A percentile compares a stretch with the other conserved stretches of the same genome.
phyloP scores from a whole-genome alignment of 1,140 invertebrate genomes.

The Ooceraea biroi region DNA sequence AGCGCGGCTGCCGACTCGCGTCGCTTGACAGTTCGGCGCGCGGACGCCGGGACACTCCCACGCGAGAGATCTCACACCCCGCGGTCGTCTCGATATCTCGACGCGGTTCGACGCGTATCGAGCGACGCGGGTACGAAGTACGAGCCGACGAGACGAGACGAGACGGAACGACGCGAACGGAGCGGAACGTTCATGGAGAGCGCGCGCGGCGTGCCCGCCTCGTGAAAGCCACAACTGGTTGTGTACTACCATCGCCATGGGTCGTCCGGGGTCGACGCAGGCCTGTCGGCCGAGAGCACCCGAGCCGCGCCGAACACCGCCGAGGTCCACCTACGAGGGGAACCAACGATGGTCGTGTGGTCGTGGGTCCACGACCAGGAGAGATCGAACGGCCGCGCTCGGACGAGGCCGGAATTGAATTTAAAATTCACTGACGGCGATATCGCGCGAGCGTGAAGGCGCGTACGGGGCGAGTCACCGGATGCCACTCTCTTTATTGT shows the following conservation, averaged over 20 bases:
- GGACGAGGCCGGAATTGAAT: constrained; percentile 54
- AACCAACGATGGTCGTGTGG: constrained; percentile 27
- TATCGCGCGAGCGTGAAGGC: background rate
- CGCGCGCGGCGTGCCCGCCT: constrained; percentile 74
- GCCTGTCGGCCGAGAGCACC: constrained; percentile 63
- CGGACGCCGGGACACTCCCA: constrained; percentile 32
- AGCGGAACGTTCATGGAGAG: constrained; percentile 57
- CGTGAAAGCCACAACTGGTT: constrained; percentile 82
- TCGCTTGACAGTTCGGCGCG: constrained; percentile 67
- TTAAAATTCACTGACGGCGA: constrained; percentile 45
- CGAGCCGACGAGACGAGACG: background rate
- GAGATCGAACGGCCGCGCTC: constrained; percentile 40
- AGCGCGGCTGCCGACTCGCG: no score
- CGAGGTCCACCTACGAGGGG: constrained; percentile 77
- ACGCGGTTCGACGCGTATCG: background rate
- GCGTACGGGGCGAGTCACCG: background rate
- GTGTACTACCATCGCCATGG: constrained; percentile 84
- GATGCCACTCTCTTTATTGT: background rate
- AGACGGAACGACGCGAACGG: constrained; percentile 30
- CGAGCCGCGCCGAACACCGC: constrained; percentile 64
- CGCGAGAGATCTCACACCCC: constrained; percentile 11
- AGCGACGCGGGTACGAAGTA: background rate
- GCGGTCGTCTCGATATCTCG: background rate
- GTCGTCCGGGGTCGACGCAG: constrained; percentile 81
- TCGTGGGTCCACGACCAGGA: constrained; percentile 44